Percentiles rank a stretch among this genome's conserved stretches.
phyloP scores from a whole-genome alignment of 2,888 invertebrate species.

The Diaphora mendica region DNA sequence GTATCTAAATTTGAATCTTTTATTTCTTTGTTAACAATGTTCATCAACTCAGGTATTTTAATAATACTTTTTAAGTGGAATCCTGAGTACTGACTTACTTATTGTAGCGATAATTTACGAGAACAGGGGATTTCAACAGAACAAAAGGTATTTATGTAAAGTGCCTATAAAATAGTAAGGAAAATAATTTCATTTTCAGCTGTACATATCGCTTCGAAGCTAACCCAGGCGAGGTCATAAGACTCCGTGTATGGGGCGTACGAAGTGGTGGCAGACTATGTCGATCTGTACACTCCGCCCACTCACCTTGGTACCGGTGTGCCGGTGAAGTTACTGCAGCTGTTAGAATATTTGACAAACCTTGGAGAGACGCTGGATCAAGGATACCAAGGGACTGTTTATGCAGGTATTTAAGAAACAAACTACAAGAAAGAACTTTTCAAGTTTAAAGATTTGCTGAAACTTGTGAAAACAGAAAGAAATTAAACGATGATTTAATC shows the following conservation, averaged over 20 bases:
- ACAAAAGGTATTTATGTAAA: not conserved
- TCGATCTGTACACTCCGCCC: constrained; percentile 87
- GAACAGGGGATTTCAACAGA: not conserved
- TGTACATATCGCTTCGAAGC: constrained; percentile 96
- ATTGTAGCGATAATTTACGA: not conserved
- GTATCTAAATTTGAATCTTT: too few relatives aligned
- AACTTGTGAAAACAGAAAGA: not conserved
- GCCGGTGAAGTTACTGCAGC: constrained; percentile 90
- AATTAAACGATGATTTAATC: not conserved
- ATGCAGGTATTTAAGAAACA: constrained; percentile 85
- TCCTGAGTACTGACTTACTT: not conserved
- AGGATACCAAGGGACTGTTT: constrained; percentile 92
- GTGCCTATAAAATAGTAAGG: not conserved
- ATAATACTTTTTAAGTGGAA: not conserved
- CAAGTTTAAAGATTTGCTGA: not conserved
- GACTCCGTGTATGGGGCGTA: constrained; percentile 91
- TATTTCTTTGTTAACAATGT: not conserved
- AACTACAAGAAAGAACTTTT: not conserved
- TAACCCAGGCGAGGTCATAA: constrained; percentile 92
- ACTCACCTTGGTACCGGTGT: constrained; percentile 90
- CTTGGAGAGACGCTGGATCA: constrained; percentile 88
- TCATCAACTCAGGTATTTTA: not conserved
- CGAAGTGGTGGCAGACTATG: constrained; percentile 88
- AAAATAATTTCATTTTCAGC: constrained; percentile 74
- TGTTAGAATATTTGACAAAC: constrained; percentile 91